Base-by-base conservation (phyloP, 2,888 invertebrate genomes). In the Aricia artaxerxes region DNA sequence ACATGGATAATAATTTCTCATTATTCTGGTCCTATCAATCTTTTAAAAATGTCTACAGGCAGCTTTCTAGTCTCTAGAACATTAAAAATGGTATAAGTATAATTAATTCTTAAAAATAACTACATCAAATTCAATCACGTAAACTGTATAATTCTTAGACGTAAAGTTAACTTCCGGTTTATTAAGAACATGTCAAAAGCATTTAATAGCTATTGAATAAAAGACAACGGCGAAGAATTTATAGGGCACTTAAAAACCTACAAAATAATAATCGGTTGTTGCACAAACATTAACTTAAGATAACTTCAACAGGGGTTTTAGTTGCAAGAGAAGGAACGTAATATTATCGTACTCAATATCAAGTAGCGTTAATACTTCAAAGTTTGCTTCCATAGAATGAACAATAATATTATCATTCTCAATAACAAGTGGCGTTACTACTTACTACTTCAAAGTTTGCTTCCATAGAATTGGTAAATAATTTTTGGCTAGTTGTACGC, bases 31-130 rank as follows among this genome's bases (percentile, higher is more conserved):
- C 69, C 35, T 69, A 69, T 35, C 35, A 69, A 69, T 69, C 35
- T 69, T 69, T 69, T 13, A 69, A 69, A 38, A 69, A 69, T 38
- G 1, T 69, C 35, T 13, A 5, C 35, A 69, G 13, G 35, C 69
- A 69, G 64, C 69, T 69, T 38, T 69, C 69, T 69, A 69, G 35
- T 69, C 35, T 35, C 16, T 69, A 64, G 64, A 31, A 31, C 11
- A 64, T 64, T 64, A 64, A 64, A 64, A 64, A 64, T 31, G 0
- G 31, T 11, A 31, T 24, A 24, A 24, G 24, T 24, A 64, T 64
- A 24, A 64, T 64, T 64, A 64, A 31, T 61, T 24, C 7, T 24
- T 61, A 1, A 7, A 64, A 11, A 64, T 31, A 64, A 64, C 31
- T 64, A 61, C n/a, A 24, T 31, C 4, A 64, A 4, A 64, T 64